These are phyloP conservation scores for Cistogaster globosa DNA, from an alignment of 2,888 invertebrate species.

Conservation along the genomic window DNA sequence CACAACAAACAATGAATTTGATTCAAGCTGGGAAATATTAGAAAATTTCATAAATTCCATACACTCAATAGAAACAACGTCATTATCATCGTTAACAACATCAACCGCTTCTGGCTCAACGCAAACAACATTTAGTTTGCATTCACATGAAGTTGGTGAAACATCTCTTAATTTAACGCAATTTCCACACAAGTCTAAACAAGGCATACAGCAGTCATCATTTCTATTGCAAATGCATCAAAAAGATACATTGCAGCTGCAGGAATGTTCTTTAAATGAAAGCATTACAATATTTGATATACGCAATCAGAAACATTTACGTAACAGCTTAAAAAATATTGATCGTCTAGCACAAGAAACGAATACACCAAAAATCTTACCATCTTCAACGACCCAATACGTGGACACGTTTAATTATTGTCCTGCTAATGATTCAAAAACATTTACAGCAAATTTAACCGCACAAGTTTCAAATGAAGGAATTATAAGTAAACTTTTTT, in stretches of 20 bases:
- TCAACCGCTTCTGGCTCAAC: conserved; percentile 10
- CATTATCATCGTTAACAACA: conserved; percentile 67
- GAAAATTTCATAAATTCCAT: conserved; percentile 76
- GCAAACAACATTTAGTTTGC: conserved; percentile 43
- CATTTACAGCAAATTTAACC: conserved; percentile 35
- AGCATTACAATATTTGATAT: conserved; percentile 80
- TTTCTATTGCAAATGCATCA: conserved; percentile 76
- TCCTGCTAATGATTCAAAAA: conserved; percentile 56
- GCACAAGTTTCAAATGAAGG: conserved; percentile 72
- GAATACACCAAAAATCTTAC: conserved; percentile 23
- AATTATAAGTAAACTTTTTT: conserved; percentile 77
- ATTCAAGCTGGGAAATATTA: conserved; percentile 77
- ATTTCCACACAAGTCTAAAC: not conserved
- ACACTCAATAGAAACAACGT: conserved; percentile 57
- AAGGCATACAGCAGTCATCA: conserved; percentile 45
- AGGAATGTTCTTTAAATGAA: conserved; percentile 71
- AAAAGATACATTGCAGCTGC: conserved; percentile 53
- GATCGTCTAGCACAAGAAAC: conserved; percentile 6
- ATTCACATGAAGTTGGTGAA: conserved; percentile 18
- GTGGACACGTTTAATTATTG: conserved; percentile 33
- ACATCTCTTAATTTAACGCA: conserved; percentile 35
- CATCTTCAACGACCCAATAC: conserved; percentile 14
- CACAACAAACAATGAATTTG: conserved; percentile 64
- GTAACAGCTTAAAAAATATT: conserved; percentile 42
- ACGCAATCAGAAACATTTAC: conserved; percentile 73